Evolutionary conservation across 2,888 invertebrate genomes (phyloP).

Genomic region (Amphipyra tragopoginis): DNA sequence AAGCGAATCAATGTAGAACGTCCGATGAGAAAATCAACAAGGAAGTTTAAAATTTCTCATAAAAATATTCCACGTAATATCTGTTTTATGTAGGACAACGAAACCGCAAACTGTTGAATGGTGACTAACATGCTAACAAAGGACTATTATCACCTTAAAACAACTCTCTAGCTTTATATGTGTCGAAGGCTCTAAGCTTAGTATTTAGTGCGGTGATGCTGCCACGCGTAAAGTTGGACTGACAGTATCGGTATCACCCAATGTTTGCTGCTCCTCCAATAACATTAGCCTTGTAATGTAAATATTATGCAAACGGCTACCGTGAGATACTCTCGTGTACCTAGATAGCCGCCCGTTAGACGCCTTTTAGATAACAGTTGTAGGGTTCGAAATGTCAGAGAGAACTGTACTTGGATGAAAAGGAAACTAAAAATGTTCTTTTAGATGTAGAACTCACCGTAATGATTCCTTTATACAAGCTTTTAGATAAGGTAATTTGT

Average conservation of each 20-base stretch:
- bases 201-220: constrained; percentile 14
- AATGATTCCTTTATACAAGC: constrained; percentile 95
- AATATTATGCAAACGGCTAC: constrained; percentile 74
- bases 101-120: constrained; percentile 42
- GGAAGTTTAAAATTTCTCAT: constrained; percentile 4
- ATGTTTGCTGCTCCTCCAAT: constrained; percentile 53
- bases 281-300: constrained; percentile 67
- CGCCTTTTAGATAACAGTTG: constrained; percentile 36
- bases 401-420: too few species aligned
- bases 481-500: constrained; percentile 92
- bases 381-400: constrained; percentile 8
- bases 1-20: too few species aligned
- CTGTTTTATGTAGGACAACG: constrained; percentile 19
- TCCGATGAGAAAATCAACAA: not conserved
- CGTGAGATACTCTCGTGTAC: constrained; percentile 62
- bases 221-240: not conserved
- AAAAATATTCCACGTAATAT: constrained; percentile 16
- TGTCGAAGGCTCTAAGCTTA: constrained; percentile 6
- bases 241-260: constrained; percentile 20
- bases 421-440: not conserved
- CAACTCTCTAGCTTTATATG: constrained; percentile 6
- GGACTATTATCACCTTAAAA: constrained; percentile 24
- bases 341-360: constrained; percentile 53
- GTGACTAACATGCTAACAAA: constrained; percentile 45
- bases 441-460: constrained; percentile 85